A percentile compares a stretch with the other conserved stretches of the same genome.
Evolutionary conservation across 2,888 invertebrate species (phyloP).

Genomic region (Chloromyia formosa): DNA sequence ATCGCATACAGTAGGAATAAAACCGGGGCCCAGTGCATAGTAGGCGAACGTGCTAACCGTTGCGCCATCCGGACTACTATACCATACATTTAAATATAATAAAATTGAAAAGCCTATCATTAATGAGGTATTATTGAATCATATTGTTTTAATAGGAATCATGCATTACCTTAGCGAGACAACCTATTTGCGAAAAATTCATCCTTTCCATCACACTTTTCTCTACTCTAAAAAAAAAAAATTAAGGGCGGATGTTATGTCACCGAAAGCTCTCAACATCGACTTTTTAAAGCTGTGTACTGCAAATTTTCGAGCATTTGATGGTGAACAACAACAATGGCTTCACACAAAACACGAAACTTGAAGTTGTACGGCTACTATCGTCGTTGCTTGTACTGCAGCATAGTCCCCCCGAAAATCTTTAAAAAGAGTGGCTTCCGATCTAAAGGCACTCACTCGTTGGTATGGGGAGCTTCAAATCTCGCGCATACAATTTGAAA

Average conservation of each 20-base stretch:
- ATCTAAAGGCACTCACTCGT: background rate
- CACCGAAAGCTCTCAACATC: conserved; percentile 21
- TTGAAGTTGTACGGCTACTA: background rate
- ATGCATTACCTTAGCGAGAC: too few relatives aligned
- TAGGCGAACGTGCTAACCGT: too few relatives aligned
- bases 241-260: background rate
- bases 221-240: background rate
- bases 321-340: background rate
- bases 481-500: conserved; percentile 20
- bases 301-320: background rate
- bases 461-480: conserved; percentile 34
- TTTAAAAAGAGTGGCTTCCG: background rate
- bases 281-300: conserved; percentile 5
- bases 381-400: background rate
- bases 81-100: too few relatives aligned
- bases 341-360: background rate
- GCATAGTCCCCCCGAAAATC: background rate
- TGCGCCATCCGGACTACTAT: too few relatives aligned
- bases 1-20: too few relatives aligned
- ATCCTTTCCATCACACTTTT: too few relatives aligned
- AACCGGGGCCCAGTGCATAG: too few relatives aligned
- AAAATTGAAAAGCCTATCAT: too few relatives aligned
- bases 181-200: too few relatives aligned
- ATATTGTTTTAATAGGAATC: too few relatives aligned
- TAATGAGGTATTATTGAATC: too few relatives aligned